Base-by-base conservation (phyloP, 2,888 invertebrate genomes). In the Microchrysa polita region DNA sequence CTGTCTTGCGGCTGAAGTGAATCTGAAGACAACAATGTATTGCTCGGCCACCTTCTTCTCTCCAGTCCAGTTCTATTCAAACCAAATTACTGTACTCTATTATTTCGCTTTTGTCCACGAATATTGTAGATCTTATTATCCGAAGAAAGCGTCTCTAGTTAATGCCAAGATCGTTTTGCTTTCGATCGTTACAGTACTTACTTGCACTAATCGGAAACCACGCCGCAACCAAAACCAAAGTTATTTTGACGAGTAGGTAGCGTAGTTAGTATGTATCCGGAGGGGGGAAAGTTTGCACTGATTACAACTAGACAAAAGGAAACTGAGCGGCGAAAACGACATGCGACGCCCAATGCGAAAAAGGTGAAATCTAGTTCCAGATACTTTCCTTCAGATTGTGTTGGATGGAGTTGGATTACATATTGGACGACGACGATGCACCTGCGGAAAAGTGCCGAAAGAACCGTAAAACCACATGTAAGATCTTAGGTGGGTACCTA, bases 401-500 rank as follows among this genome's bases (percentile, higher is more conserved):
- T 14, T 59, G 12, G 14, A 27, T 40, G 40, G 60, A 27, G n/a
- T n/a, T n/a, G n/a, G n/a, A n/a, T n/a, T 23, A n/a, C 27, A 34
- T 34, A 34, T n/a, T n/a, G n/a, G n/a, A n/a, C 27, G 27, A 12
- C 2, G 22, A 23, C 23, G 12, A 14, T 16, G 23, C 61, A 61
- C 61, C 61, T 61, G 61, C 61, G 23, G 40, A 61, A 61, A 59
- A 22, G n/a, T 34, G 61, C 61, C 40, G 16, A 40, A 61, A 61
- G 27, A 61, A 61, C 61, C 34, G 61, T 40, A n/a, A 61, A 61
- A 61, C 61, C 61, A 40, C 61, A 61, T 61, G 14, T 16, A 5
- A 34, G n/a, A 12, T 42, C 42, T 7, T 42, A 42, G 42, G 12
- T 10, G 27, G 40, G 40, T 14, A 61, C 16, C 40, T 40, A 61